phyloP scores from a whole-genome alignment of 2,113 vertebrate species.

The Oncorhynchus kisutch region DNA sequence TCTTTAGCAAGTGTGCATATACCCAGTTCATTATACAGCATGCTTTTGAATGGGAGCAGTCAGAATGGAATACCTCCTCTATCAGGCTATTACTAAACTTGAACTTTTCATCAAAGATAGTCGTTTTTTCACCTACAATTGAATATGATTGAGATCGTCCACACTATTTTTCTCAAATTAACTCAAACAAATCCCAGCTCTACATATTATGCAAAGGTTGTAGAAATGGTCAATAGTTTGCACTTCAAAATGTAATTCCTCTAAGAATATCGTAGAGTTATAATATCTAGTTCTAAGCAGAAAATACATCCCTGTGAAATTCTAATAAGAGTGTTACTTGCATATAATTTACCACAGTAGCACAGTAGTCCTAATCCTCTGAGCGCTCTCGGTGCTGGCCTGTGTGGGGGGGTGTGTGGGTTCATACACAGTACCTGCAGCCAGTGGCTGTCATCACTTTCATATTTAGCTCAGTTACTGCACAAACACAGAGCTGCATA shows the following conservation, averaged over 20 bases:
- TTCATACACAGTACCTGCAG: not conserved
- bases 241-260: not conserved
- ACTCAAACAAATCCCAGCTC: no score
- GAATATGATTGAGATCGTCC: not conserved
- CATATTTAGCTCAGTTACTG: not conserved
- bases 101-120: not conserved
- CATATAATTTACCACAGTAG: constrained; percentile 17
- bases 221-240: not conserved
- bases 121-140: not conserved
- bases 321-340: constrained; percentile 54
- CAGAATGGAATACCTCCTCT: not conserved
- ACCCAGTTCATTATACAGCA: constrained; percentile 25
- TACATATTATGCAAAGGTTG: not conserved
- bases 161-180: no score
- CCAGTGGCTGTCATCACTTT: not conserved
- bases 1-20: constrained; percentile 48
- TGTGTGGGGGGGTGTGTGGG: not conserved
- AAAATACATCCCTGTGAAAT: constrained; percentile 26
- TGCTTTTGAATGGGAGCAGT: constrained; percentile 7
- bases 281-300: not conserved
- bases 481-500: not conserved
- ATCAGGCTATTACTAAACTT: not conserved
- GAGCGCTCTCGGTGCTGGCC: not conserved
- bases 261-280: not conserved
- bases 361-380: constrained; percentile 8